Base-by-base conservation (phyloP, 2,113 vertebrate species). In the Alouatta palliata region DNA sequence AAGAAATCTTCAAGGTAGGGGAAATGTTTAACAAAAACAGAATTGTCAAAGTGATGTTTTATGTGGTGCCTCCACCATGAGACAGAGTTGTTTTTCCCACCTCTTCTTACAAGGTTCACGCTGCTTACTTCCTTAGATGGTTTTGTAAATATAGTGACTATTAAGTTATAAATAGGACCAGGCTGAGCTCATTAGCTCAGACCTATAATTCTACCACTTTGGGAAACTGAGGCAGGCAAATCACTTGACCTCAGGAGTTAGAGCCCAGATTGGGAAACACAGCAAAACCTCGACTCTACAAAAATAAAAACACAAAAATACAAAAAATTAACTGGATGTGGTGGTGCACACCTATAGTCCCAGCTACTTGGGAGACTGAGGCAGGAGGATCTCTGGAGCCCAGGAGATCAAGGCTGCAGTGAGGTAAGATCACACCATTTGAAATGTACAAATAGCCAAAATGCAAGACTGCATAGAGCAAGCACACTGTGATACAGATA, bases 71-170 rank as follows among this genome's bases (percentile, higher is more conserved):
- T 11, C 10, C 32, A 81, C 23, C 13, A 45, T 4, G 43, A 37
- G 14, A 83, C 5, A 30, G 35, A 75, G 61, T 17, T n/a, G 1
- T 19, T 75, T 88, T 66, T 73, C 27, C 30, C 30, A 35, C n/a
- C 37, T 77, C 88, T 81, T 17, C 35, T 40, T 82, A 79, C 3
- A n/a, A n/a, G 73, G 2, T 23, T 68, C 23, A n/a, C 27, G 14
- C 58, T 37, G 1, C 10, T 40, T 58, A 49, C 40, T 64, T 84
- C 30, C 30, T 71, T 43, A 56, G 6, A 6, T 73, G 7, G 12
- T 32, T 91, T 93, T 80, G 32, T 25, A 84, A 91, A 93, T 87
- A 47, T 8, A 49, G n/a, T 30, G 70, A 35, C 49, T 66, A 52
- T 71, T 91, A 73, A n/a, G 32, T 88, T 80, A 66, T 56, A 75